Evolutionary conservation across 1,140 invertebrate genomes (phyloP), one percentile per base, ranked within the genome.

Genomic region (Heliconius nattereri): DNA sequence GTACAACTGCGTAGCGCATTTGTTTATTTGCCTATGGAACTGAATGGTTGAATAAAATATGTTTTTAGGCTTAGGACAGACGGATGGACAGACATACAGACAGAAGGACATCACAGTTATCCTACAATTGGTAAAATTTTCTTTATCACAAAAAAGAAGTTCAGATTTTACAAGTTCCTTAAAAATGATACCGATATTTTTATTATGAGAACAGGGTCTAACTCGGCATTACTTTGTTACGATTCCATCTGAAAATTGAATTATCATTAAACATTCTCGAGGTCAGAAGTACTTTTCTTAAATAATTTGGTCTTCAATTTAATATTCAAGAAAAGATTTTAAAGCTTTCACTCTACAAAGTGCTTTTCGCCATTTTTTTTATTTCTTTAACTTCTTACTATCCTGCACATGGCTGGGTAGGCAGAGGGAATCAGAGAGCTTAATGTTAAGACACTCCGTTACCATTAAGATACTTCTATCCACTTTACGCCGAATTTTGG

Each of bases 191-290:
- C n/a, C 35, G 70, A 32, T 23, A 45, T 40, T 78, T 78, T 78
- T 66, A 66, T 73, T 73, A 78, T 73, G 72, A 78, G 26, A 26
- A 52, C 54, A 73, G 74, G 54, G 66, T 78, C 77, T 66, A 26
- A 73, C 77, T 66, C 52, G 26, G 52, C 52, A 73, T 73, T 78
- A 75, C 75, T 76, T 75, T 37, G 49, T 54, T 66, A 76, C 54
- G 76, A 81, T 45, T 75, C 54, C 75, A 79, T 60, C 76, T 74
- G 57, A 74, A 76, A 82, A 80, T 83, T 83, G 52, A 80, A 83
- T 83, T 79, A 76, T 77, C 78, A 80, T 79, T 82, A 82, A 66
- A 66, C 60, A 66, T 66, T 66, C 23, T 66, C 60, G 26, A 29
- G 11, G 60, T 35, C 26, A 78, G 71, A 78, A 72, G 52, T 73